A percentile compares a stretch with the other conserved stretches of the same genome.
Evolutionary conservation across 2,888 invertebrate species (phyloP).

Genomic region (Margaritifera margaritifera): DNA sequence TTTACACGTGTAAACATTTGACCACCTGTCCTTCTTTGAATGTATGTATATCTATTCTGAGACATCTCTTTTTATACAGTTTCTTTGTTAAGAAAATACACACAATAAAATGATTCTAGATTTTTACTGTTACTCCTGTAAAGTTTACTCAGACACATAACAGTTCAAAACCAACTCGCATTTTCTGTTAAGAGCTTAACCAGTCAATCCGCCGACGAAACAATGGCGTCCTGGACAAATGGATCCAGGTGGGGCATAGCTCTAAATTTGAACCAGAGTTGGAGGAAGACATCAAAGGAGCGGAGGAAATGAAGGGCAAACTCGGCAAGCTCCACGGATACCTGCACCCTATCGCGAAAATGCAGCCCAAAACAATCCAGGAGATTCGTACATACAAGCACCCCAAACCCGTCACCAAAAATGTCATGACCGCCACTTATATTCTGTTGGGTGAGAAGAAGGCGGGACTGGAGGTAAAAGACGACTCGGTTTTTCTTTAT

Average conservation of each 20-base stretch:
- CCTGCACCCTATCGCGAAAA: constrained; percentile 39
- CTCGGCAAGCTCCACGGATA: constrained; percentile 37
- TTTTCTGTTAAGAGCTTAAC: constrained; percentile 29
- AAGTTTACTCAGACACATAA: too few species aligned
- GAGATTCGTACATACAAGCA: constrained; percentile 44
- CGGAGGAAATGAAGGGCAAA: constrained; percentile 33
- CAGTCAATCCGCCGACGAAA: constrained; percentile 39
- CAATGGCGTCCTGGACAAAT: constrained; percentile 26
- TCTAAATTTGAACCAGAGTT: constrained; percentile 39
- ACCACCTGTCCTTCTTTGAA: too few species aligned
- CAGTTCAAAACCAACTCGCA: too few species aligned
- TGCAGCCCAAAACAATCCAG: constrained; percentile 37
- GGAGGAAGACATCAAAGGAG: constrained; percentile 41
- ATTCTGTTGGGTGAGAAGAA: constrained; percentile 40
- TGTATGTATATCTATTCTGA: too few species aligned
- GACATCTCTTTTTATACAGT: too few species aligned
- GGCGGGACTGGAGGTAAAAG: constrained; percentile 31
- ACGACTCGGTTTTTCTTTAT: too few species aligned
- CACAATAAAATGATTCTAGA: too few species aligned
- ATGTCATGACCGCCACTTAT: constrained; percentile 45
- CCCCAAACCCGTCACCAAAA: constrained; percentile 36
- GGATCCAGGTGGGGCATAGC: constrained; percentile 31
- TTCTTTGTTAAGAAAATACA: too few species aligned
- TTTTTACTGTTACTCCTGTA: too few species aligned
- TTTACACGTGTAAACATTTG: too few species aligned